Percentiles rank a stretch among this genome's conserved stretches.
These are phyloP conservation scores for Corvus cornix DNA, from an alignment of 2,113 vertebrate species.

Conservation along the genomic window DNA sequence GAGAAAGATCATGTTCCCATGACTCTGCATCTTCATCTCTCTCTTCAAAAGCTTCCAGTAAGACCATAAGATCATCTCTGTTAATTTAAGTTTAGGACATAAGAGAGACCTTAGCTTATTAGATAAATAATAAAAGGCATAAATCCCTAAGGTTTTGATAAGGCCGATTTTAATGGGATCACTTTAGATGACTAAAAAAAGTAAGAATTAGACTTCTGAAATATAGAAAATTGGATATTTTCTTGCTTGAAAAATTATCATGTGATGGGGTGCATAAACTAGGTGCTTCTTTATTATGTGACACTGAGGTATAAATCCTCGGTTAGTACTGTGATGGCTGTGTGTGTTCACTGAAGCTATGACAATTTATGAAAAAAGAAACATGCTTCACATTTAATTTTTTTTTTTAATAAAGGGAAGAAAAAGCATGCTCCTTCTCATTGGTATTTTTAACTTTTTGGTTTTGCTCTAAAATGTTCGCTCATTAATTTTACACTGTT, in stretches of 20 bases:
- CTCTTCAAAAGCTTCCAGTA: conserved; percentile 77
- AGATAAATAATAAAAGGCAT: not conserved
- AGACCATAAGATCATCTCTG: conserved; percentile 22
- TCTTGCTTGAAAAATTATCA: not conserved
- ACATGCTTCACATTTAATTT: not conserved
- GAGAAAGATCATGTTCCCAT: conserved; percentile 67
- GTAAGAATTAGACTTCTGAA: not conserved
- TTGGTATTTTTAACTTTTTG: not conserved
- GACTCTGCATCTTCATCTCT: conserved; percentile 74
- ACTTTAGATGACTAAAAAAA: not conserved
- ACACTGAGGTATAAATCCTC: not conserved
- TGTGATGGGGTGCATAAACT: not conserved
- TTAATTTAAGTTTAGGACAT: not conserved
- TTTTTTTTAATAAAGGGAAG: not conserved
- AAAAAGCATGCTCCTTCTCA: not conserved
- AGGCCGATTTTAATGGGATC: not conserved
- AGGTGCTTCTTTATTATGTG: not conserved
- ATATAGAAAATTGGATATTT: not conserved
- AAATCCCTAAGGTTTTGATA: not conserved
- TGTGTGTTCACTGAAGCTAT: not conserved
- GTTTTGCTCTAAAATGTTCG: not conserved
- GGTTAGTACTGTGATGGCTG: not conserved
- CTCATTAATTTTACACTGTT: not conserved
- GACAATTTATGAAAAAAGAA: not conserved
- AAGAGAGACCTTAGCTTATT: not conserved